phyloP scores from a whole-genome alignment of 2,888 invertebrate species.

The Pristionchus fissidentatus region DNA sequence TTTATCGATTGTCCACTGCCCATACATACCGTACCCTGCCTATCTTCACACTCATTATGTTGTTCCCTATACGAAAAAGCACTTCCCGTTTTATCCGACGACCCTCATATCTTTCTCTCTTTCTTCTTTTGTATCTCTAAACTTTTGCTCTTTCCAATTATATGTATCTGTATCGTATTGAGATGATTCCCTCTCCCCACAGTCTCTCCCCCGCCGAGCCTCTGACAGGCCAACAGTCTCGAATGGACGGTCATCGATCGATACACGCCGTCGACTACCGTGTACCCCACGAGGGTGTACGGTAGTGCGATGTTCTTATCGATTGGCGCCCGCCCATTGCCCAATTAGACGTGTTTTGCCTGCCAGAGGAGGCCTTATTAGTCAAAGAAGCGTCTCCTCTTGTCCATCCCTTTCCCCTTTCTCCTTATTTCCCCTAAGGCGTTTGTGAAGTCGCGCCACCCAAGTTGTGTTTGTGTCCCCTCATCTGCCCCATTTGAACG shows the following conservation, averaged over 20 bases:
- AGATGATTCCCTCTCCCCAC: neutral
- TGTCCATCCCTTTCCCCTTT: neutral
- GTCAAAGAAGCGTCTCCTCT: conserved; percentile 36
- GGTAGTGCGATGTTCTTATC: neutral
- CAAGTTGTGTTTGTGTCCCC: neutral
- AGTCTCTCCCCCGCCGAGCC: neutral
- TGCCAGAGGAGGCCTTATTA: conserved; percentile 25
- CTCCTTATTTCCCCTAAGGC: neutral
- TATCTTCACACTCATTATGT: neutral
- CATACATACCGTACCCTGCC: neutral
- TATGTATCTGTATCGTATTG: neutral
- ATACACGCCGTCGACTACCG: neutral
- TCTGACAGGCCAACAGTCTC: conserved; percentile 30
- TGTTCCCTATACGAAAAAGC: neutral
- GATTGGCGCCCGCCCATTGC: neutral
- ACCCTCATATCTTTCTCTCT: conserved; percentile 10
- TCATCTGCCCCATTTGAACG: neutral
- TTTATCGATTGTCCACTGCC: neutral
- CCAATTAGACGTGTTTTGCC: conserved; percentile 10
- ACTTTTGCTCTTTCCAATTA: conserved; percentile 15
- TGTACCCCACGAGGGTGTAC: neutral
- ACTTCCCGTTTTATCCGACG: conserved; percentile 1
- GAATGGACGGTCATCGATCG: neutral
- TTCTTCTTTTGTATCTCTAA: neutral
- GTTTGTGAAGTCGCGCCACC: neutral